Conservation (phyloP, 2,797 vertebrate genomes). For the Chanos chanos region DNA sequence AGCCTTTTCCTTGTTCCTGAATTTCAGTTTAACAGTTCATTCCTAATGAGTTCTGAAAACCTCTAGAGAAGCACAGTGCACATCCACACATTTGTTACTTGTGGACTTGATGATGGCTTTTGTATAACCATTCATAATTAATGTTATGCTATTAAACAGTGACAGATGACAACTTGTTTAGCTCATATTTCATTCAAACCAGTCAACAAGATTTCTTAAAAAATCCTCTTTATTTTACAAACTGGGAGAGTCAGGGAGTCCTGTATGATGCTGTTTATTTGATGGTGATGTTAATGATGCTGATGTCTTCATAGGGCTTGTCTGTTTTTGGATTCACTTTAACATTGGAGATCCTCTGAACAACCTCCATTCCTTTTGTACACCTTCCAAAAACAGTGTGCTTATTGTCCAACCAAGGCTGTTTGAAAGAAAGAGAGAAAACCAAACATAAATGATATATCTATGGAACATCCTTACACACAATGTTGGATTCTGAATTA, state of each 20-base stretch:
- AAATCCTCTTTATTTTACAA: conserved; percentile 48
- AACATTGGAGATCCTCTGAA: conserved; percentile 94
- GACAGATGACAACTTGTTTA: conserved; percentile 34
- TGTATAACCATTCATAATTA: conserved; percentile 62
- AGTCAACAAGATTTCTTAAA: conserved; percentile 1
- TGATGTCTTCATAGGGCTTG: conserved; percentile 97
- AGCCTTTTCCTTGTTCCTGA: conserved; percentile 36
- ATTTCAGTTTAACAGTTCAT: conserved; percentile 40
- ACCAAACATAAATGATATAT: too few relatives aligned
- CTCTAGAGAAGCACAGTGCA: conserved; percentile 59
- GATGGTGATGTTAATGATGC: conserved; percentile 96
- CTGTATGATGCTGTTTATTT: conserved; percentile 68
- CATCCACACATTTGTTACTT: conserved; percentile 56
- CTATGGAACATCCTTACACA: too few relatives aligned
- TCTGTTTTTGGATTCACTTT: conserved; percentile 98
- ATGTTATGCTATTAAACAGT: conserved; percentile 71
- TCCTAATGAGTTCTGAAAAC: conserved; percentile 41
- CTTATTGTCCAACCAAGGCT: conserved; percentile 99
- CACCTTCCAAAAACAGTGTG: conserved; percentile 96
- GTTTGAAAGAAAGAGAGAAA: conserved; percentile 19
- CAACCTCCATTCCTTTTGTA: conserved; percentile 96
- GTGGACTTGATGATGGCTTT: conserved; percentile 63
- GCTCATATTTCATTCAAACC: background rate
- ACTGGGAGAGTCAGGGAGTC: background rate
- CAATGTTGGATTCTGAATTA: background rate